phyloP scores from a whole-genome alignment of 2,888 invertebrate genomes.

The Baronia brevicornis region DNA sequence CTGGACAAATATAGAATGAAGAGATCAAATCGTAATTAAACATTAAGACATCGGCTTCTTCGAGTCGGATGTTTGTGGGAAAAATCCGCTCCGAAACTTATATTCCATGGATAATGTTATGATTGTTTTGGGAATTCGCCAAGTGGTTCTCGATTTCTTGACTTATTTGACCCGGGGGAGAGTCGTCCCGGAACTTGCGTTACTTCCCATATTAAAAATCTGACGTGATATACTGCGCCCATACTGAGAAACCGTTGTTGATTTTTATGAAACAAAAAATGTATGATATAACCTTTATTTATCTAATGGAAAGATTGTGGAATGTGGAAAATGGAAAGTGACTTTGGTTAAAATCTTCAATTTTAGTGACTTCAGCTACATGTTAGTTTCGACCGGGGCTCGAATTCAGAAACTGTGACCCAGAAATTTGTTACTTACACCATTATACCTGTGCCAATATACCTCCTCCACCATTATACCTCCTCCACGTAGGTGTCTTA shows the following conservation, averaged over 20 bases:
- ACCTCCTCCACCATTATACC: too few species aligned
- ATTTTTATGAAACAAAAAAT: slow-evolving; percentile 5
- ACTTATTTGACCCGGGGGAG: slow-evolving; percentile 66
- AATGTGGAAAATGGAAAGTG: background rate
- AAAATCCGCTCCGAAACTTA: slow-evolving; percentile 17
- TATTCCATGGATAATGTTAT: slow-evolving; percentile 39
- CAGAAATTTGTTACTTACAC: too few species aligned
- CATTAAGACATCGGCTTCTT: background rate
- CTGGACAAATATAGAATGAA: too few species aligned
- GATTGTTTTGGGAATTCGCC: slow-evolving; percentile 69
- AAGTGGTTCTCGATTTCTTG: slow-evolving; percentile 40
- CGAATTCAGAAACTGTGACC: too few species aligned
- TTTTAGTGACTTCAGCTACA: too few species aligned
- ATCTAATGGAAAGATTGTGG: background rate
- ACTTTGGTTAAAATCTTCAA: too few species aligned
- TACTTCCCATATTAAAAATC: slow-evolving; percentile 38
- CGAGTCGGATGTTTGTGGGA: slow-evolving; percentile 3
- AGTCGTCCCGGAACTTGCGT: slow-evolving; percentile 25
- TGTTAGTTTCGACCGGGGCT: too few species aligned
- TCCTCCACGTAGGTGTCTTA: too few species aligned
- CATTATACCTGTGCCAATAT: too few species aligned
- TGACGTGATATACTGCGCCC: slow-evolving; percentile 35
- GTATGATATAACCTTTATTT: background rate
- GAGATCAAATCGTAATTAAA: too few species aligned
- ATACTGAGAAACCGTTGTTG: slow-evolving; percentile 13